Evolutionary conservation across 2,888 invertebrate species (phyloP), one percentile per base, ranked within the genome.

Genomic region (Syrphus vitripennis): DNA sequence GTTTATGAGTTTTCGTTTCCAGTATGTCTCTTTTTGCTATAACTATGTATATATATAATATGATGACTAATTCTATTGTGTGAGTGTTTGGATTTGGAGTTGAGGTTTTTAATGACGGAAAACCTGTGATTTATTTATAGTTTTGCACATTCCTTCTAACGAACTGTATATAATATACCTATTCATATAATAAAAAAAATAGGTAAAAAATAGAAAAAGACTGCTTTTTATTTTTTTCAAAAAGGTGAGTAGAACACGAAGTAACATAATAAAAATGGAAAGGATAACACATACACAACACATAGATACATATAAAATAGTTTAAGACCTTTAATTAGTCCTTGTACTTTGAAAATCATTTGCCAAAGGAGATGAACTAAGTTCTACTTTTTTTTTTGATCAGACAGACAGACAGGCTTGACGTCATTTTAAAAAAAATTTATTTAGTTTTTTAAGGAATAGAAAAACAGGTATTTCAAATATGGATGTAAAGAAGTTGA

Each of bases 21-120:
- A 55, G 69, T 50, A 29, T 61, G 42, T 69, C 19, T 45, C 6
- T 19, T 57, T 19, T 31, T 31, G 9, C n/a, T 29, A 12, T 21
- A 9, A 48, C 21, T 55, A 53, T 24, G 6, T 26, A 2, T 12
- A 24, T 7, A 3, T 12, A 19, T 45, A 19, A 45, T 16, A 37
- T 14, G 5, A 59, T n/a, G 21, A 34, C 26, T 74, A 24, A 3
- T 75, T 29, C 40, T 57, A 40, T 34, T 65, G 53, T 16, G 31
- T 57, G 42, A 14, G 42, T 26, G 4, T 59, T 59, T 59, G 48
- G 10, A 37, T 29, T 45, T 42, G 34, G 42, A 80, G 45, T 55
- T 45, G 80, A 65, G 65, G 82, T 70, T 79, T 87, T 87, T 83
- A 83, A 87, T 79, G 83, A 83, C 87, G 75, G 53, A 75, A 45